Percentiles rank a stretch among this genome's conserved stretches.
These are phyloP conservation scores for Ariopsis seemanni DNA, from an alignment of 2,113 vertebrate genomes.

Conservation along the genomic window DNA sequence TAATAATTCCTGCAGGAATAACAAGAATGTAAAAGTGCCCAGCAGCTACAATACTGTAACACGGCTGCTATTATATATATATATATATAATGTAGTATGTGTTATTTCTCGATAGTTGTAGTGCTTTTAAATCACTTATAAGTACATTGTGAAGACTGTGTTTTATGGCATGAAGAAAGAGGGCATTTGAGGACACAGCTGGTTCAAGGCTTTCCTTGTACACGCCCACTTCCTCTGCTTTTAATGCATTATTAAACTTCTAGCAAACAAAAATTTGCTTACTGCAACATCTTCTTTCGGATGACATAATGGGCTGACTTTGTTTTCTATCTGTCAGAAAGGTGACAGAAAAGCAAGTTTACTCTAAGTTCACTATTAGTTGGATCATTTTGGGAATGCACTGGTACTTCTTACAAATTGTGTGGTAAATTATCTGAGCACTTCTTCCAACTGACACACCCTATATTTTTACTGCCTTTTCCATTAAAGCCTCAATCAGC, in stretches of 20 bases:
- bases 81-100: not conserved
- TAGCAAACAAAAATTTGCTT: not conserved
- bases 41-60: not conserved
- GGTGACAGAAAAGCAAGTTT: not conserved
- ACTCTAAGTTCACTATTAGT: too few species aligned
- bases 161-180: not conserved
- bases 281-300: not conserved
- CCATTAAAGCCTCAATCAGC: not conserved
- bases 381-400: too few species aligned
- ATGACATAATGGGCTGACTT: not conserved
- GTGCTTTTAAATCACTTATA: not conserved
- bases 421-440: too few species aligned
- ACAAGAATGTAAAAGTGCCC: not conserved
- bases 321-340: conserved; percentile 28
- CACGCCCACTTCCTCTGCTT: not conserved
- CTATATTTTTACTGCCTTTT: too few species aligned
- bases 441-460: too few species aligned
- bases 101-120: not conserved
- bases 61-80: not conserved
- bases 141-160: not conserved
- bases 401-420: too few species aligned
- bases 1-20: not conserved
- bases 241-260: not conserved
- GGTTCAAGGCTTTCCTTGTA: not conserved
- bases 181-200: not conserved